Percentiles rank a stretch among this genome's conserved stretches.
These are phyloP conservation scores for Dasysyrphus tricinctus DNA, from an alignment of 2,888 invertebrate genomes.

Conservation along the genomic window DNA sequence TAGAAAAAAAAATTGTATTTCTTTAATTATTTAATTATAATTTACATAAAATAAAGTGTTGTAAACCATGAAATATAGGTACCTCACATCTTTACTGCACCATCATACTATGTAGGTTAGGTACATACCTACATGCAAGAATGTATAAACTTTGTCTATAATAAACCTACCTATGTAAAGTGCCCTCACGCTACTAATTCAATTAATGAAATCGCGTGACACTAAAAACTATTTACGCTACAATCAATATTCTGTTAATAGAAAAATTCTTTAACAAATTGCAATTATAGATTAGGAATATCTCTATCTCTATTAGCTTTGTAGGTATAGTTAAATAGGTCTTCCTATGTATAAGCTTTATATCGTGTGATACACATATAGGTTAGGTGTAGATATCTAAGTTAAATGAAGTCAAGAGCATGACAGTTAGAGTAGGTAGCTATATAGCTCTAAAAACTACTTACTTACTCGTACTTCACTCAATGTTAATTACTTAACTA, in stretches of 20 bases:
- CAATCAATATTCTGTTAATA: slow-evolving; percentile 69
- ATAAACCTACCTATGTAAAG: neutral
- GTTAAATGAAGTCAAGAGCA: slow-evolving; percentile 31
- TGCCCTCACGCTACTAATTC: slow-evolving; percentile 50
- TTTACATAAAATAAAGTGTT: too few species aligned
- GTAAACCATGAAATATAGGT: too few species aligned
- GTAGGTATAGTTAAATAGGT: slow-evolving; percentile 3
- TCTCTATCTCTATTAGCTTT: neutral
- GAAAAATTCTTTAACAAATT: slow-evolving; percentile 64
- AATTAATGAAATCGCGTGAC: slow-evolving; percentile 67
- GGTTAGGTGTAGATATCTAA: neutral
- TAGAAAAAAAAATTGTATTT: too few species aligned
- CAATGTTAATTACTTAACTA: slow-evolving; percentile 55
- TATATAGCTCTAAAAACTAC: slow-evolving; percentile 13
- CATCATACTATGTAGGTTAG: too few species aligned
- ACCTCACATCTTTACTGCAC: too few species aligned
- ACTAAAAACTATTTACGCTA: slow-evolving; percentile 48
- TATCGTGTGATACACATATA: neutral
- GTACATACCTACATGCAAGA: too few species aligned
- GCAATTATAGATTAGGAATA: slow-evolving; percentile 20
- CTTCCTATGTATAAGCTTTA: neutral
- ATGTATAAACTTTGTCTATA: too few species aligned
- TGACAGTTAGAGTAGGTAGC: neutral
- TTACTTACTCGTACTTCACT: slow-evolving; percentile 31
- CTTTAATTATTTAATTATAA: too few species aligned